Base-by-base conservation (phyloP, 2,888 invertebrate species). In the Acrobeloides nanus region DNA sequence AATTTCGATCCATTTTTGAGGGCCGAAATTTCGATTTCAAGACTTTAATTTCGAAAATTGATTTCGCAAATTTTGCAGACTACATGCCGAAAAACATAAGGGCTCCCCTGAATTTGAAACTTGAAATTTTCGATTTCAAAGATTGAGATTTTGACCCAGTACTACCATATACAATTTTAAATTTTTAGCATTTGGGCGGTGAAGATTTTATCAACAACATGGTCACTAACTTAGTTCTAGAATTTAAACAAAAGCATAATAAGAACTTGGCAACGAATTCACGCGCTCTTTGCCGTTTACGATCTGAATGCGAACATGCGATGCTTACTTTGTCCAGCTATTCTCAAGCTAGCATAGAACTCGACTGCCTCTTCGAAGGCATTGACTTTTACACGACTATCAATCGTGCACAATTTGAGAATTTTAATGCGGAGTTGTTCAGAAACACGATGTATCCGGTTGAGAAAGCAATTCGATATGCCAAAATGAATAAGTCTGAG, bases 301-400 rank as follows among this genome's bases (percentile, higher is more conserved):
- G 92, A 67, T 92, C 90, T 0, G 87, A 90, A 32, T 90, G 90
- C 66, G 82, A 82, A 69, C 71, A 81, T 57, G 81, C 81, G 44
- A 82, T 82, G 76, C 74, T 81, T 59, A 81, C 81, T 23, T 74
- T 83, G 49, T 82, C 82, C 1, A 75, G 76, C 24, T 75, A 76
- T 46, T 74, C 77, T 6, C 77, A 77, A 60, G 77, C 78, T 52
- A 62, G 62, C 59, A 87, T 93, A 69, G 92, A 93, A 80, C 90
- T 93, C 62, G 92, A 92, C 75, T 89, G 90, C 1, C 81, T 93
- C 49, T 89, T 83, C 69, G 90, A 93, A 76, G 92, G 92, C 58
- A 84, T 89, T 62, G 93, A 95, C 76, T 93, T 89, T 81, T 90
- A 90, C 80, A 89, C 90, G 0, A 87, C 85, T 47, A 86, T 95